Percentiles rank a stretch among this genome's conserved stretches.
These are phyloP conservation scores for Potamarius usumacintae DNA, from an alignment of 2,113 vertebrate species.

Conservation along the genomic window DNA sequence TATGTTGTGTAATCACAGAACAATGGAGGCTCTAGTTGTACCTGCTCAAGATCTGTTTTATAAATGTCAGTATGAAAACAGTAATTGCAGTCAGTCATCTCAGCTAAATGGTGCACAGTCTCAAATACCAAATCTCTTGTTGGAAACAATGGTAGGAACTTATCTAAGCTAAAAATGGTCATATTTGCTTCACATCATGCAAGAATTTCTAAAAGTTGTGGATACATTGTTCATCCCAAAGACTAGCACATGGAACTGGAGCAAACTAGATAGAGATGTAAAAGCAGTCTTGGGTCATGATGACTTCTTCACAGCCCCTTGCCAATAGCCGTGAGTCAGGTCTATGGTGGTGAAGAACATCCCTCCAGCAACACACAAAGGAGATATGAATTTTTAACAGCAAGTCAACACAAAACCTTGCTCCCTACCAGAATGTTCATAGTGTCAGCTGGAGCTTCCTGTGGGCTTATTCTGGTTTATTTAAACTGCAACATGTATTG, in stretches of 20 bases:
- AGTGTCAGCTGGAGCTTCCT: not conserved
- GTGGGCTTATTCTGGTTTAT: not conserved
- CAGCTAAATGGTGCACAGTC: not conserved
- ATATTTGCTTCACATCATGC: not conserved
- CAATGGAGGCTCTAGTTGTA: not conserved
- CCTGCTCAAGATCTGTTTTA: not conserved
- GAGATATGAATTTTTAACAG: conserved; percentile 13
- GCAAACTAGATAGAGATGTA: not conserved
- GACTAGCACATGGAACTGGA: not conserved
- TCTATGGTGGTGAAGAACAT: conserved; percentile 1
- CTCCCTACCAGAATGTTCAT: not conserved
- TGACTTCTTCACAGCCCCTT: not conserved
- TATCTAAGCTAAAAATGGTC: not conserved
- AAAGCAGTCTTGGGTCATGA: not conserved
- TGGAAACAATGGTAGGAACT: not conserved
- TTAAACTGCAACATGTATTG: not conserved
- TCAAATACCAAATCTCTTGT: not conserved
- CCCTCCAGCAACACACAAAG: not conserved
- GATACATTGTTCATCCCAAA: not conserved
- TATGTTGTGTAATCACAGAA: not conserved
- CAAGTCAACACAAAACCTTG: not conserved
- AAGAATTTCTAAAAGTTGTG: not conserved
- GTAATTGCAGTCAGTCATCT: not conserved
- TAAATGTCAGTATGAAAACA: not conserved
- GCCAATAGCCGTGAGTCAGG: conserved; percentile 26